phyloP scores from a whole-genome alignment of 1,140 invertebrate genomes.

The Gonioctena quinquepunctata region DNA sequence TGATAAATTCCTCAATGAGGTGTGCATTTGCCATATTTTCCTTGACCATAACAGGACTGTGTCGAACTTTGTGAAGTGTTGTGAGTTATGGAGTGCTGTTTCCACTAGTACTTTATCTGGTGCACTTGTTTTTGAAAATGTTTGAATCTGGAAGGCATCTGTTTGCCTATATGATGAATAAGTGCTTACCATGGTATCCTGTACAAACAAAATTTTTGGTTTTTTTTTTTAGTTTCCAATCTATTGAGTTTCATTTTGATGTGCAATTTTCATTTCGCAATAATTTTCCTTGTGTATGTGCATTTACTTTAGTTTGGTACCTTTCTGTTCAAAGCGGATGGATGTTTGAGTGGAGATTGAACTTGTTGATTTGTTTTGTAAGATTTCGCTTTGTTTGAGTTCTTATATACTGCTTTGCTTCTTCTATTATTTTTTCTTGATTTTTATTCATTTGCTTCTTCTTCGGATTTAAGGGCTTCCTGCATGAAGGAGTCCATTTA shows the following conservation, averaged over 20 bases:
- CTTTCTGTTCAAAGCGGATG: neutral
- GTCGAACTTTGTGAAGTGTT: neutral
- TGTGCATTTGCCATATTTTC: slow-evolving; percentile 1
- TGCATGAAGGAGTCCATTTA: neutral
- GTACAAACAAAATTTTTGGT: neutral
- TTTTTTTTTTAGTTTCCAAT: neutral
- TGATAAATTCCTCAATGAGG: neutral
- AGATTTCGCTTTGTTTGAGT: neutral
- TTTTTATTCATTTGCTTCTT: neutral
- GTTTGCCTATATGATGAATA: neutral
- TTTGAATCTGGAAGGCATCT: neutral
- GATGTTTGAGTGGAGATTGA: neutral
- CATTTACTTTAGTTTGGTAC: neutral
- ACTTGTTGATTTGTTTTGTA: slow-evolving; percentile 1
- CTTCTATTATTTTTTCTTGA: neutral
- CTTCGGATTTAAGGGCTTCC: neutral
- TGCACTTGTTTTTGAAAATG: neutral
- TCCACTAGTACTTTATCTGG: neutral
- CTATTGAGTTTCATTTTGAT: neutral
- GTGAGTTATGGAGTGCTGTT: neutral
- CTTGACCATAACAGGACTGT: neutral
- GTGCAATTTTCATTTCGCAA: neutral
- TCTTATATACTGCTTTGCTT: slow-evolving; percentile 8
- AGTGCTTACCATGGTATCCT: neutral
- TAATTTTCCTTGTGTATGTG: neutral